Evolutionary conservation across 2,797 vertebrate genomes (phyloP).

Genomic region (Apogon hyalosoma): DNA sequence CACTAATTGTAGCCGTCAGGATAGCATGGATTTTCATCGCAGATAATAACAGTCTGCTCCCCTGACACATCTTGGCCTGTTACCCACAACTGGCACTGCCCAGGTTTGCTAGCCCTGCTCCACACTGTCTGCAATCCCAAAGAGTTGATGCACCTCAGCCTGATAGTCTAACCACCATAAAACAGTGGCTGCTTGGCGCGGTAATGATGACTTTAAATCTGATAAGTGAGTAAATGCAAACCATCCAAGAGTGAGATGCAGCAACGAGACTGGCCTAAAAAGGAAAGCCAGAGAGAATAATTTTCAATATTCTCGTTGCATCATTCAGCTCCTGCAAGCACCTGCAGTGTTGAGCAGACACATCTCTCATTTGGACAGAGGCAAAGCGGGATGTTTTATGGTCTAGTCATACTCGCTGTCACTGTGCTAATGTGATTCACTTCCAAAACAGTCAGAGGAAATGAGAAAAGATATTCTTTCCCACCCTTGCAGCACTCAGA

Average conservation of each 20-base stretch:
- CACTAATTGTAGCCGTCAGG: constrained; percentile 87
- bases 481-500: constrained; percentile 73
- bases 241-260: constrained; percentile 41
- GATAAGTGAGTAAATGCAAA: constrained; percentile 49
- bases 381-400: constrained; percentile 77
- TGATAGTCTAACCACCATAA: constrained; percentile 32
- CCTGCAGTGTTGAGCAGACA: constrained; percentile 74
- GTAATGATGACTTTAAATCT: constrained; percentile 51
- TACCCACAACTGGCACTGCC: constrained; percentile 74
- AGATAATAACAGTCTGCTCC: constrained; percentile 85
- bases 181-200: constrained; percentile 12
- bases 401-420: constrained; percentile 73
- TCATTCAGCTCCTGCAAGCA: constrained; percentile 73
- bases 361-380: constrained; percentile 80
- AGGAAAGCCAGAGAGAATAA: constrained; percentile 60
- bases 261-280: constrained; percentile 39
- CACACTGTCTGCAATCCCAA: constrained; percentile 25
- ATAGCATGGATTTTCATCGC: constrained; percentile 87
- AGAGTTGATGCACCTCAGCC: constrained; percentile 42
- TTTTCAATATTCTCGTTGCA: constrained; percentile 76
- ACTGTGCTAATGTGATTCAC: constrained; percentile 80
- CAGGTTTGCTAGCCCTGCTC: constrained; percentile 52
- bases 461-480: constrained; percentile 78
- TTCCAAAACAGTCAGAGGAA: constrained; percentile 79
- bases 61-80: constrained; percentile 79